Conservation (phyloP, 2,797 vertebrate species). For the Gallirallus australis region DNA sequence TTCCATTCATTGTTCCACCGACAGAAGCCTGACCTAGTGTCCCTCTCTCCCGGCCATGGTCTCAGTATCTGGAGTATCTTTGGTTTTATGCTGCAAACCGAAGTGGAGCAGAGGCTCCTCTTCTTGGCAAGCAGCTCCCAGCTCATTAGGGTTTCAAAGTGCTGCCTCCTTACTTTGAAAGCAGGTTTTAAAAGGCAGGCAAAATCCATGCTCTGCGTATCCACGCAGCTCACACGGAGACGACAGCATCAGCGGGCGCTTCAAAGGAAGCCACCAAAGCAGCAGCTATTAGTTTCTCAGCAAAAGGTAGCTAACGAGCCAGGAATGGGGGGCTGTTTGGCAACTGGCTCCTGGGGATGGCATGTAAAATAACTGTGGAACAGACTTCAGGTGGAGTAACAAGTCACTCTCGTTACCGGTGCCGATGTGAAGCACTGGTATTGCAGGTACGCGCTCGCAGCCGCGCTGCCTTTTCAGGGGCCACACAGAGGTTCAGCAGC, state of each 20-base stretch:
- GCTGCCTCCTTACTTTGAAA: slow-evolving; percentile 23
- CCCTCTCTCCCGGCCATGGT: background rate
- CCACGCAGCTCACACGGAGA: background rate
- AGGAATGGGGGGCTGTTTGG: background rate
- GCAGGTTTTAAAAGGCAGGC: background rate
- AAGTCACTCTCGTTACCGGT: background rate
- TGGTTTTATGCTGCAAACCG: slow-evolving; percentile 2
- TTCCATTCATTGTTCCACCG: background rate
- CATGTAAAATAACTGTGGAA: background rate
- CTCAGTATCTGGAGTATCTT: background rate
- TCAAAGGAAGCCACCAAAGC: background rate
- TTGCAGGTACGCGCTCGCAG: background rate
- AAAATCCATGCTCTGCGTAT: background rate
- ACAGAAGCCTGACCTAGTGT: background rate
- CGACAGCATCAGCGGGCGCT: background rate
- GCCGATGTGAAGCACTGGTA: background rate
- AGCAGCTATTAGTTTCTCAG: slow-evolving; percentile 3
- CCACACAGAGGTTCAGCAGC: background rate
- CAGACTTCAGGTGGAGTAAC: background rate
- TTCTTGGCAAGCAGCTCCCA: background rate
- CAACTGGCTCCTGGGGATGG: background rate
- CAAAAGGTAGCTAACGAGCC: background rate
- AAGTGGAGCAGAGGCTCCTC: background rate
- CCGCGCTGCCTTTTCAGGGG: background rate
- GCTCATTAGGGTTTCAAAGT: background rate